Evolutionary conservation across 1,140 invertebrate genomes (phyloP).

Genomic region (Anastrepha obliqua): DNA sequence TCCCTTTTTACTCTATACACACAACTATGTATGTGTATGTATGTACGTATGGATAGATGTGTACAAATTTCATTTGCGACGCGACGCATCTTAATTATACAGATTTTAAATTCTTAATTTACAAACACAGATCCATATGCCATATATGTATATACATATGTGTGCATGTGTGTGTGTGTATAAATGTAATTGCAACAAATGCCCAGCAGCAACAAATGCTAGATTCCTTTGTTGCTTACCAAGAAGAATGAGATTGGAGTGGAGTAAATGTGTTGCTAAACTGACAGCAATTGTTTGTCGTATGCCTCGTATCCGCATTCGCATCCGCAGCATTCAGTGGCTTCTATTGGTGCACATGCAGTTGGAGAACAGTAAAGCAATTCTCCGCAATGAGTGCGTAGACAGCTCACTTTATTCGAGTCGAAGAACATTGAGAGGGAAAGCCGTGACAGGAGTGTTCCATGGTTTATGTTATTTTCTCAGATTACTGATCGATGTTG

Average conservation of each 20-base stretch:
- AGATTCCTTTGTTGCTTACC: constrained; percentile 58
- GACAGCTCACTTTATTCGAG: not conserved
- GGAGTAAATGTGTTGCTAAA: constrained; percentile 70
- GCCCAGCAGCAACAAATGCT: constrained; percentile 60
- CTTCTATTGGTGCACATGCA: not conserved
- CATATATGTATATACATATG: not conserved
- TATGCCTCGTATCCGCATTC: not conserved
- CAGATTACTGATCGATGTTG: no score
- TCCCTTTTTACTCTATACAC: no score
- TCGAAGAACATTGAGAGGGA: no score
- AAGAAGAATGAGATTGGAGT: constrained; percentile 56
- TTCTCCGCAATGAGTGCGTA: not conserved
- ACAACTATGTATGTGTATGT: not conserved
- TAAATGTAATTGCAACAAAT: constrained; percentile 32
- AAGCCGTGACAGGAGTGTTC: no score
- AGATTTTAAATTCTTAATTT: constrained; percentile 32
- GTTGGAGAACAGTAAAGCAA: not conserved
- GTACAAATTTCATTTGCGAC: not conserved
- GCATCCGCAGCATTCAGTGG: not conserved
- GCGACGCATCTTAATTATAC: constrained; percentile 19
- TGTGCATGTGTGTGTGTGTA: not conserved
- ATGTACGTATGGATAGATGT: not conserved
- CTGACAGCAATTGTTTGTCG: constrained; percentile 63
- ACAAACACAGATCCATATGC: not conserved
- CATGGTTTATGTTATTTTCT: no score